Evolutionary conservation across 2,888 invertebrate species (phyloP), one percentile per base, ranked within the genome.

Genomic region (Oscheius sp.): DNA sequence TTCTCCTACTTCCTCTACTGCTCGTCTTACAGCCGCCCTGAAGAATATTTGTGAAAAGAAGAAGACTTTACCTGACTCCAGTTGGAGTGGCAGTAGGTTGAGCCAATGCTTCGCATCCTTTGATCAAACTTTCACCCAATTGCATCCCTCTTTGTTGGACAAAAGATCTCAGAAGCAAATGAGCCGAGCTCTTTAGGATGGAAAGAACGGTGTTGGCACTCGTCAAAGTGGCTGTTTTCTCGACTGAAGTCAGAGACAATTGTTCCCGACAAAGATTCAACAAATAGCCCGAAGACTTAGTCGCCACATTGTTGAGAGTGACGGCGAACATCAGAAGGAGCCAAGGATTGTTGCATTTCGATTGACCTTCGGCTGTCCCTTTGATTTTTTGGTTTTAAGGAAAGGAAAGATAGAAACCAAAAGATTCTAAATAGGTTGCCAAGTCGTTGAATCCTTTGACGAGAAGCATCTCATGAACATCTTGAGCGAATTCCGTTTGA

Each of bases 231-330:
- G 42, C 53, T 17, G 52, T 50, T 42, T 61, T 61, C 23, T 65
- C 65, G 29, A 39, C 61, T 0, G 71, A 50, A 23, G 69, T 58
- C 46, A 78, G 45, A 12, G 73, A 71, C 42, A 84, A 84, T 67
- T 86, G 86, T 70, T 86, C 83, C 37, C 84, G 74, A 55, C 84
- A 83, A 20, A 86, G 72, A 66, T 84, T 83, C 71, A 86, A 69
- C 29, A 87, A 65, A 68, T 84, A 86, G 12, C 71, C 65, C 3
- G 85, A 69, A 17, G 82, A 80, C 50, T 83, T 83, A 52, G 69
- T 74, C n/a, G 77, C 72, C 3, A 80, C 57, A 61, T 78, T 75
- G 52, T 81, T 80, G 10, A 80, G 61, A 39, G 82, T 72, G 10
- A 75, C 70, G 0, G 79, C 75, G 42, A 83, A 72, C 29, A 82